A percentile compares a stretch with the other conserved stretches of the same genome.
These are phyloP conservation scores for Pseudomyrmex flavicornis DNA, from an alignment of 1,140 invertebrate genomes.

Conservation along the genomic window DNA sequence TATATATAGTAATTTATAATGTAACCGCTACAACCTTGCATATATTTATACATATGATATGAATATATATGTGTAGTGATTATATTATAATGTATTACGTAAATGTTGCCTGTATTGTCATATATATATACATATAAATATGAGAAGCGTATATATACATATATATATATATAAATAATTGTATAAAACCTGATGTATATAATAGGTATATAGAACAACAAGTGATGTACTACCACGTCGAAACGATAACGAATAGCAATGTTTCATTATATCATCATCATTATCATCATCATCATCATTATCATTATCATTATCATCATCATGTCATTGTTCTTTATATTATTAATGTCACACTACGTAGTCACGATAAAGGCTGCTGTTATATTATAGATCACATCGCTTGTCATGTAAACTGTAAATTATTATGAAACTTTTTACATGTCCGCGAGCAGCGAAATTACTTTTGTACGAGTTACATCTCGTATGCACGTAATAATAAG, in stretches of 20 bases:
- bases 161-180: constrained; percentile 71
- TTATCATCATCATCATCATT: constrained; percentile 32
- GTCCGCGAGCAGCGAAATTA: constrained; percentile 30
- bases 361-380: constrained; percentile 31
- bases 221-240: constrained; percentile 45
- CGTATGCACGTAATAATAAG: constrained; percentile 1
- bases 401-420: constrained; percentile 77
- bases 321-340: constrained; percentile 36
- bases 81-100: constrained; percentile 25
- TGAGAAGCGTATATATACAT: constrained; percentile 46
- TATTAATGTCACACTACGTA: constrained; percentile 44
- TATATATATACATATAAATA: constrained; percentile 31
- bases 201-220: constrained; percentile 62
- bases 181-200: constrained; percentile 80
- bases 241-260: constrained; percentile 41
- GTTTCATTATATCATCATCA: constrained; percentile 51
- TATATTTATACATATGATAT: constrained; percentile 53
- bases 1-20: constrained; percentile 39
- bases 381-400: constrained; percentile 35
- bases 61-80: constrained; percentile 63
- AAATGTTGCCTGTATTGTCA: constrained; percentile 47
- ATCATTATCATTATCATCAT: constrained; percentile 57
- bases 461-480: constrained; percentile 22
- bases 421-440: constrained; percentile 73
- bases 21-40: background rate